Evolutionary conservation across 2,888 invertebrate genomes (phyloP).

Genomic region (Plagodis pulveraria): DNA sequence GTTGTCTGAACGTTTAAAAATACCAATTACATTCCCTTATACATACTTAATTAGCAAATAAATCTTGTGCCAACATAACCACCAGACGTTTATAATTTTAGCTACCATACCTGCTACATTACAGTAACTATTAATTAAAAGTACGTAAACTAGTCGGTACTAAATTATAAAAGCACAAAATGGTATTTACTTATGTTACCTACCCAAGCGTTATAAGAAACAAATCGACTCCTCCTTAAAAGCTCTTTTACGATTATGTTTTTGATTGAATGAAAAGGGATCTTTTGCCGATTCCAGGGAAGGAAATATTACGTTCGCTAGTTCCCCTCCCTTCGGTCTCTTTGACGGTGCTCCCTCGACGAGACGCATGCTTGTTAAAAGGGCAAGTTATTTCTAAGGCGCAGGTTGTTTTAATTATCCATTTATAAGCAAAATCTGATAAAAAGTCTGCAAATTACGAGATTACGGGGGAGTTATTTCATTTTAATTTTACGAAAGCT

Average conservation of each 20-base stretch:
- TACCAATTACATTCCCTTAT: too few relatives aligned
- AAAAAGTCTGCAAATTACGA: slow-evolving; percentile 12
- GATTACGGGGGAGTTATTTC: background rate
- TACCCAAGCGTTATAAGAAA: slow-evolving; percentile 52
- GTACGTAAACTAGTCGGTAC: background rate
- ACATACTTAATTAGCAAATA: too few relatives aligned
- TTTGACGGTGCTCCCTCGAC: slow-evolving; percentile 26
- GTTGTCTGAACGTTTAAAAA: too few relatives aligned
- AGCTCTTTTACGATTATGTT: slow-evolving; percentile 69
- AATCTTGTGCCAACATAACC: too few relatives aligned
- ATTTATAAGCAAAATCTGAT: slow-evolving; percentile 26
- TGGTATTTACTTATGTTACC: too few relatives aligned
- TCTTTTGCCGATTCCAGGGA: slow-evolving; percentile 65
- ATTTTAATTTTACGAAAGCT: too few relatives aligned
- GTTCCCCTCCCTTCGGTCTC: slow-evolving; percentile 22
- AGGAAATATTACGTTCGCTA: slow-evolving; percentile 62
- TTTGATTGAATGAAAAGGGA: slow-evolving; percentile 72
- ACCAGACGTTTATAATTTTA: background rate
- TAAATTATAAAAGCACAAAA: background rate
- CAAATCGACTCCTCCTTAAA: slow-evolving; percentile 66
- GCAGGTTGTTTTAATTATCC: slow-evolving; percentile 25
- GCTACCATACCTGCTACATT: background rate
- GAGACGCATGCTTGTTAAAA: slow-evolving; percentile 31
- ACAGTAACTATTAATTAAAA: background rate
- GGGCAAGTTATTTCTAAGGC: slow-evolving; percentile 33